These are phyloP conservation scores for Calephelis perditalis DNA, from an alignment of 2,888 invertebrate genomes.

Conservation along the genomic window DNA sequence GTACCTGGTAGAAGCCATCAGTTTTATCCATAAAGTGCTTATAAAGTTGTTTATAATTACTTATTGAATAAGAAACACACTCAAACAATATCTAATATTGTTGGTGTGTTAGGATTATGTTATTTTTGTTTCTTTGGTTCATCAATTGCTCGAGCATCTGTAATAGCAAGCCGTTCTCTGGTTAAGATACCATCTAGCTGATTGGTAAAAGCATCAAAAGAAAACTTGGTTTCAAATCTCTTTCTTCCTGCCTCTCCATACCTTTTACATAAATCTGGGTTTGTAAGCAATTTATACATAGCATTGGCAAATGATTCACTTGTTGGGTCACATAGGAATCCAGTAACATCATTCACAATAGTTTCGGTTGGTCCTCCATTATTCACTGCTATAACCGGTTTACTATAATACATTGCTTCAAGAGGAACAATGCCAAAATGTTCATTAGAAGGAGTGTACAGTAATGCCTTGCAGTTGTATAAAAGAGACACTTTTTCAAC, in stretches of 20 bases:
- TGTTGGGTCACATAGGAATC: slow-evolving; percentile 85
- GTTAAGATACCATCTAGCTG: slow-evolving; percentile 79
- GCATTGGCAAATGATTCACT: slow-evolving; percentile 86
- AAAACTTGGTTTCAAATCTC: slow-evolving; percentile 88
- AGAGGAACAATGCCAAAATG: slow-evolving; percentile 99
- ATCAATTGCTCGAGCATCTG: slow-evolving; percentile 61
- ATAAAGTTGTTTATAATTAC: no score
- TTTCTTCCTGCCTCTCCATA: slow-evolving; percentile 88
- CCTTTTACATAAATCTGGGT: slow-evolving; percentile 77
- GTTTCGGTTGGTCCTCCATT: slow-evolving; percentile 98
- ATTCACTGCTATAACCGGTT: slow-evolving; percentile 96
- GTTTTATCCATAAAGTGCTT: not conserved
- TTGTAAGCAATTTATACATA: slow-evolving; percentile 83
- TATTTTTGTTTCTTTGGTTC: slow-evolving; percentile 64
- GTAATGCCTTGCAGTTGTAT: slow-evolving; percentile 84
- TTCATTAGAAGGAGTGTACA: slow-evolving; percentile 98
- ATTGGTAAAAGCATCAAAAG: slow-evolving; percentile 87
- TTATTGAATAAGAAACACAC: slow-evolving; percentile 36
- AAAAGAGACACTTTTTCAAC: slow-evolving; percentile 89
- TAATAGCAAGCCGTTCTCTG: slow-evolving; percentile 63
- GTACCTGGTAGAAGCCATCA: slow-evolving; percentile 13
- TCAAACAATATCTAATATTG: slow-evolving; percentile 73
- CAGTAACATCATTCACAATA: slow-evolving; percentile 86
- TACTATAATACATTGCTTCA: slow-evolving; percentile 96
- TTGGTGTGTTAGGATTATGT: slow-evolving; percentile 57